Evolutionary conservation across 2,888 invertebrate genomes (phyloP).

Genomic region (Rhodophaea formosa): DNA sequence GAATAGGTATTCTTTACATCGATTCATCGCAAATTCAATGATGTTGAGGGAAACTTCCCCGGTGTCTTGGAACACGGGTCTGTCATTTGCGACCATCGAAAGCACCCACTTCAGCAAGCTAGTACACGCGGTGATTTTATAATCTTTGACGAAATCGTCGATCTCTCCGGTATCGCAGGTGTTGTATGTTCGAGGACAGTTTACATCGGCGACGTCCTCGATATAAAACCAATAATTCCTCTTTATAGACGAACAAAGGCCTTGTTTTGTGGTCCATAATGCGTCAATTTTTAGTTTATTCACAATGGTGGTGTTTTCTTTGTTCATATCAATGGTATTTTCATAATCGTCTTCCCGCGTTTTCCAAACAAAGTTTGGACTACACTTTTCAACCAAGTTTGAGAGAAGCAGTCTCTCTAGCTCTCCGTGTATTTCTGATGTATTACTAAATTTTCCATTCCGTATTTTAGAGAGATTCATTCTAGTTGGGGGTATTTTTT

Average conservation of each 20-base stretch:
- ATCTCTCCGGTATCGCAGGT: conserved; percentile 79
- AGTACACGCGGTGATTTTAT: conserved; percentile 88
- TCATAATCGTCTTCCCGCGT: conserved; percentile 44
- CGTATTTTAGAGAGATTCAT: conserved; percentile 65
- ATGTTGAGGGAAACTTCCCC: conserved; percentile 80
- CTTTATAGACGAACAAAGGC: conserved; percentile 78
- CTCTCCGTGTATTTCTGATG: conserved; percentile 50
- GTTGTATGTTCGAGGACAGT: conserved; percentile 87
- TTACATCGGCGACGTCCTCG: conserved; percentile 82
- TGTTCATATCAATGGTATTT: conserved; percentile 46
- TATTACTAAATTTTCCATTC: conserved; percentile 43
- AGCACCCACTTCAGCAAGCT: conserved; percentile 84
- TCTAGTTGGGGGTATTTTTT: conserved; percentile 78
- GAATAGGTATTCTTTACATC: conserved; percentile 84
- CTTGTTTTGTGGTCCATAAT: conserved; percentile 70
- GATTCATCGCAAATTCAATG: conserved; percentile 86
- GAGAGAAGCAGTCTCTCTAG: conserved; percentile 67
- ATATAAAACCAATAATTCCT: conserved; percentile 84
- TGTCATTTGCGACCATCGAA: conserved; percentile 59
- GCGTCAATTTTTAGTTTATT: conserved; percentile 65
- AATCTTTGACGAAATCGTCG: conserved; percentile 85
- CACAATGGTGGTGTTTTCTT: conserved; percentile 47
- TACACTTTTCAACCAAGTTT: conserved; percentile 57
- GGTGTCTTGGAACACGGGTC: conserved; percentile 66
- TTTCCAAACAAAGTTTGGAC: conserved; percentile 66